Conservation (phyloP, 2,797 vertebrate species). For the Microctenopoma stevenorrisi region DNA sequence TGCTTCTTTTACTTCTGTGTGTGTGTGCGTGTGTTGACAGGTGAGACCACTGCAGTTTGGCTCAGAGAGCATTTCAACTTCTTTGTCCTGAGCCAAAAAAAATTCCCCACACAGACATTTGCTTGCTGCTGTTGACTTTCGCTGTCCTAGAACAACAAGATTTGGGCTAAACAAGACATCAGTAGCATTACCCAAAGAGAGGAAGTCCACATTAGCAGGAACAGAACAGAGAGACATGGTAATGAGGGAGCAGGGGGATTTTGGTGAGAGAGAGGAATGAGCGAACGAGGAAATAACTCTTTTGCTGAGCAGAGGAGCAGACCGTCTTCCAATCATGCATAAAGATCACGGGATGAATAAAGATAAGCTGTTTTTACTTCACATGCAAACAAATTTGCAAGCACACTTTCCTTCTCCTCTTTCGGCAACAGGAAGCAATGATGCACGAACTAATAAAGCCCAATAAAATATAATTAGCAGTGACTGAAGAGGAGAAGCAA, state of each 20-base stretch:
- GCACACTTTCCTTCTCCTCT: conserved; percentile 8
- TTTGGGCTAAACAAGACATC: conserved; percentile 35
- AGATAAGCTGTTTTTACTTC: conserved; percentile 23
- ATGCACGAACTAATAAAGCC: conserved; percentile 21
- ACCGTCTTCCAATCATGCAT: conserved; percentile 40
- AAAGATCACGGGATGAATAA: conserved; percentile 38
- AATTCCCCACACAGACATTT: neutral
- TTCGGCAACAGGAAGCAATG: conserved; percentile 28
- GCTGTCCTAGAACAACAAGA: conserved; percentile 27
- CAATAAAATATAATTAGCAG: conserved; percentile 22
- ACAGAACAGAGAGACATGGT: conserved; percentile 25
- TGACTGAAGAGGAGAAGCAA: conserved; percentile 22
- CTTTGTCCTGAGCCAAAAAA: conserved; percentile 23
- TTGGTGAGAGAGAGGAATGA: conserved; percentile 3
- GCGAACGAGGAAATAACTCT: neutral
- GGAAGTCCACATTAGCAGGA: conserved; percentile 21
- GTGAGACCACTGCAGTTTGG: conserved; percentile 41
- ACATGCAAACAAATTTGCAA: conserved; percentile 23
- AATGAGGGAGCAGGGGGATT: conserved; percentile 18
- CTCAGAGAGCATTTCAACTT: conserved; percentile 17
- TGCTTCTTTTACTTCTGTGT: conserved; percentile 12
- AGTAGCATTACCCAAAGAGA: conserved; percentile 25
- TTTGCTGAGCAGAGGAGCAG: neutral
- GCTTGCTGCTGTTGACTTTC: conserved; percentile 24
- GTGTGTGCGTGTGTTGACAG: conserved; percentile 37